Conservation (phyloP, 2,797 vertebrate genomes). For the Apogon hyalosoma region DNA sequence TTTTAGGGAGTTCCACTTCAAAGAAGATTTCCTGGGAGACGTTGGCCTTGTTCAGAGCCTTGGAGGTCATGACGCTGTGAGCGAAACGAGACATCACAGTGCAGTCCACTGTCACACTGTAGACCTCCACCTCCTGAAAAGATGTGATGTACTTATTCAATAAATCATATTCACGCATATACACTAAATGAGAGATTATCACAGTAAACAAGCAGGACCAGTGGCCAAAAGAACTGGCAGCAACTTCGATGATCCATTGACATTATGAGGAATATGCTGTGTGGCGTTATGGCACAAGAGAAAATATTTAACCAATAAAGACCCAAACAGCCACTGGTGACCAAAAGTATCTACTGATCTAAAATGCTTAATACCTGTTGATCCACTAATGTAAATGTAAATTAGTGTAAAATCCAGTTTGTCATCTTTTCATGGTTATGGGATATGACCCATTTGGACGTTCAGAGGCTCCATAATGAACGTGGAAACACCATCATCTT, state of each 20-base stretch:
- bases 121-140: constrained; percentile 63
- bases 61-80: constrained; percentile 90
- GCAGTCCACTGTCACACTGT: constrained; percentile 88
- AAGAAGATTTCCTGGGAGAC: constrained; percentile 88
- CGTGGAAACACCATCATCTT: too few species aligned
- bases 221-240: neutral
- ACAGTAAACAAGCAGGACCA: neutral
- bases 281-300: too few species aligned
- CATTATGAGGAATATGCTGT: too few species aligned
- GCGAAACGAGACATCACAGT: constrained; percentile 90
- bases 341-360: too few species aligned
- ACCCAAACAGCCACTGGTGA: too few species aligned
- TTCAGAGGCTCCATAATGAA: too few species aligned
- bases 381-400: too few species aligned
- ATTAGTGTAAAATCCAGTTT: too few species aligned
- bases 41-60: constrained; percentile 85
- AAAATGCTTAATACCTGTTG: too few species aligned
- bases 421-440: too few species aligned
- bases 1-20: constrained; percentile 92
- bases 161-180: neutral
- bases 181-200: neutral
- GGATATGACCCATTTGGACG: too few species aligned
- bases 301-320: too few species aligned
- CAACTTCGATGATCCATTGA: neutral
- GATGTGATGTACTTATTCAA: neutral